A percentile compares a stretch with the other conserved stretches of the same genome.
These are phyloP conservation scores for Corythornis vintsioides DNA, from an alignment of 2,113 vertebrate species.

Conservation along the genomic window DNA sequence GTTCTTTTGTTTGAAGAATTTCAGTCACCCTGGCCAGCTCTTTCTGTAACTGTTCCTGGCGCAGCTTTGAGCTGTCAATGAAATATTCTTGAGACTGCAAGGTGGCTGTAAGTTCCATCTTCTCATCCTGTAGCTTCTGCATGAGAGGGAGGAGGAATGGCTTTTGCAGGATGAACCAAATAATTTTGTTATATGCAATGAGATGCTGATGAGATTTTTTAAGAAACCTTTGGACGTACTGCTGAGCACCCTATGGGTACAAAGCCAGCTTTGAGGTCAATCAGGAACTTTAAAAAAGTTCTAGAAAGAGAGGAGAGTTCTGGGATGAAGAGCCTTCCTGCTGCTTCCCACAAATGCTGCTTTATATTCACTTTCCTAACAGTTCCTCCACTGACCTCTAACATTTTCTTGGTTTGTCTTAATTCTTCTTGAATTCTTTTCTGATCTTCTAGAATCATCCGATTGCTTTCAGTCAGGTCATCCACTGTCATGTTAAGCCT, in stretches of 20 bases:
- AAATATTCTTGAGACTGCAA: conserved; percentile 81
- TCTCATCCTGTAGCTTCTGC: conserved; percentile 82
- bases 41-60: conserved; percentile 77
- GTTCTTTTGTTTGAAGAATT: conserved; percentile 75
- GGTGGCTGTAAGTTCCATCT: conserved; percentile 77
- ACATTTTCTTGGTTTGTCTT: conserved; percentile 77
- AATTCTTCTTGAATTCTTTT: conserved; percentile 76
- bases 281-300: background rate
- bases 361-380: background rate
- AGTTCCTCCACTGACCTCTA: conserved; percentile 74
- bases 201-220: background rate
- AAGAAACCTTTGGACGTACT: background rate
- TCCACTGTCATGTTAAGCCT: conserved; percentile 78
- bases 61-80: conserved; percentile 71
- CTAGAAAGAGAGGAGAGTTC: background rate
- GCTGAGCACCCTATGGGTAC: background rate
- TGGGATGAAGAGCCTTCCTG: background rate
- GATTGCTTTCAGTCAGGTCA: conserved; percentile 69
- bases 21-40: conserved; percentile 76
- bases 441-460: conserved; percentile 67
- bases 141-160: background rate
- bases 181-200: rapidly evolving
- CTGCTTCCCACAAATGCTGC: background rate
- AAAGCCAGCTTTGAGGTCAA: background rate
- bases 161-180: background rate